phyloP scores from a whole-genome alignment of 2,888 invertebrate genomes.

The Hipparchia semele region DNA sequence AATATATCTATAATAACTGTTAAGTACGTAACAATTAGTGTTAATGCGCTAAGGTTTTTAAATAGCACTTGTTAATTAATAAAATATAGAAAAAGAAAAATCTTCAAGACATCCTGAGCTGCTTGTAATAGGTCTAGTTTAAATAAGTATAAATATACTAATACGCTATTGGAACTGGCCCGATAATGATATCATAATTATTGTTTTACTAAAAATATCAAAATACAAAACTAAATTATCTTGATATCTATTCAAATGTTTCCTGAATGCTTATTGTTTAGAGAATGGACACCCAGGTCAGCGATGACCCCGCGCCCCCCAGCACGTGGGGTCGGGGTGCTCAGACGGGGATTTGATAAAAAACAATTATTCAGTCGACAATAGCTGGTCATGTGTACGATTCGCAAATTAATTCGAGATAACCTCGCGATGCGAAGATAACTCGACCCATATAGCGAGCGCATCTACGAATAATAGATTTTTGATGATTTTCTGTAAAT shows the following conservation, averaged over 20 bases:
- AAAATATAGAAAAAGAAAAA: too few species aligned
- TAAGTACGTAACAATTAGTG: not conserved
- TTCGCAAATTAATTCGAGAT: conserved; percentile 27
- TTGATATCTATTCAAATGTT: not conserved
- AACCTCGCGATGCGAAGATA: conserved; percentile 17
- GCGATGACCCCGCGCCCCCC: not conserved
- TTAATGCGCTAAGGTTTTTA: not conserved
- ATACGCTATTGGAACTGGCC: too few species aligned
- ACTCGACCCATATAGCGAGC: conserved; percentile 17
- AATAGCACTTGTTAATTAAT: too few species aligned
- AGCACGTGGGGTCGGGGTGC: conserved; percentile 14
- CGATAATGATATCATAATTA: not conserved
- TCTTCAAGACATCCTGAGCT: too few species aligned
- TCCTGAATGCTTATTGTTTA: not conserved
- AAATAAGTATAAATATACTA: too few species aligned
- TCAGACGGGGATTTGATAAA: conserved; percentile 14
- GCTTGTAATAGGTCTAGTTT: too few species aligned
- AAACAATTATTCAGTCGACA: conserved; percentile 5
- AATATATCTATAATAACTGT: too few species aligned
- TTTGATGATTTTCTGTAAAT: not conserved
- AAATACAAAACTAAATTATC: not conserved
- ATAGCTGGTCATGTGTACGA: not conserved
- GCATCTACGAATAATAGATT: not conserved
- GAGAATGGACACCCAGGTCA: not conserved
- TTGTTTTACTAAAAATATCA: not conserved